phyloP scores from a whole-genome alignment of 2,888 invertebrate species.

The Oeneis ivallda region DNA sequence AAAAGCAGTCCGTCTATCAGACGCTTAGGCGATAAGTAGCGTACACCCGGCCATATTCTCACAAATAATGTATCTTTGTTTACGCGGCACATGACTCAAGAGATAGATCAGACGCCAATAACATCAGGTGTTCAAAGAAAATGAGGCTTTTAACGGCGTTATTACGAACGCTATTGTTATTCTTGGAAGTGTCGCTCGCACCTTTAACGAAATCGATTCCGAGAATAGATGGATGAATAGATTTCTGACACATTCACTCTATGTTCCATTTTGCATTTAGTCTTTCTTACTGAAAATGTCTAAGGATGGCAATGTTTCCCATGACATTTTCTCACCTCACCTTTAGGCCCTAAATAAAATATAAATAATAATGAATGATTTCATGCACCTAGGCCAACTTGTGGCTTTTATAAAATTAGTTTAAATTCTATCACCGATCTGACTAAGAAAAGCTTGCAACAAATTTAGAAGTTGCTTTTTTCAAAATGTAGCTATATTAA shows the following conservation, averaged over 20 bases:
- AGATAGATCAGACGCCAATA: constrained; percentile 30
- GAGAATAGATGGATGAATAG: constrained; percentile 8
- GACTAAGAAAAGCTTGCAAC: too few species aligned
- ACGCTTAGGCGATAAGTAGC: too few species aligned
- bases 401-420: too few species aligned
- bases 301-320: too few species aligned
- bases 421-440: too few species aligned
- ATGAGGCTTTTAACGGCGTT: constrained; percentile 26
- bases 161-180: constrained; percentile 26
- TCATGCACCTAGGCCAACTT: too few species aligned
- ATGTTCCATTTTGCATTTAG: not conserved
- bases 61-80: constrained; percentile 21
- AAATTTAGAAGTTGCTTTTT: too few species aligned
- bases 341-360: too few species aligned
- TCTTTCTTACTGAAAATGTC: too few species aligned
- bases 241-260: not conserved
- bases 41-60: not conserved
- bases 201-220: constrained; percentile 18
- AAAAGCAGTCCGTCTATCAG: not conserved
- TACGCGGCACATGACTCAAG: constrained; percentile 29
- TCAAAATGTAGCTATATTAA: too few species aligned
- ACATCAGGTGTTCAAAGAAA: constrained; percentile 31
- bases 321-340: too few species aligned
- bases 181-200: constrained; percentile 26
- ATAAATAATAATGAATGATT: too few species aligned